These are phyloP conservation scores for Aphodius sticticus DNA, from an alignment of 2,888 invertebrate genomes.

Conservation along the genomic window DNA sequence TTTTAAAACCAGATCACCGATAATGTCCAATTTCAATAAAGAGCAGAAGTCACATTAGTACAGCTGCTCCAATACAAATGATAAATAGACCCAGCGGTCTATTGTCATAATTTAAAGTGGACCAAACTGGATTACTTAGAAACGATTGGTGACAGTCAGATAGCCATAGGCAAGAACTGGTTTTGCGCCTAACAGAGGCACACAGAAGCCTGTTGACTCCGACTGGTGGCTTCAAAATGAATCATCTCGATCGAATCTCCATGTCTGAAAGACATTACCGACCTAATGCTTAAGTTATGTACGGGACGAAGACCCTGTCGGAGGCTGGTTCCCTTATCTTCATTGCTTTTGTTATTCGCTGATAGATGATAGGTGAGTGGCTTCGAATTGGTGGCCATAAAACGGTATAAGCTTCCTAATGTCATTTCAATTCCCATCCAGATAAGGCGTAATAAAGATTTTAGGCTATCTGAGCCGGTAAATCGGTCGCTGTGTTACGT, in stretches of 20 bases:
- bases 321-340: background rate
- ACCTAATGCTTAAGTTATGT: conserved; percentile 4
- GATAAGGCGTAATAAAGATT: background rate
- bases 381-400: background rate
- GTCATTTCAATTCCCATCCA: conserved; percentile 4
- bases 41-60: background rate
- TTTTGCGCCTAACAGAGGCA: background rate
- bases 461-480: background rate
- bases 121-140: background rate
- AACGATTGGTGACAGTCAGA: background rate
- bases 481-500: background rate
- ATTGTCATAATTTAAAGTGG: background rate
- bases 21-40: background rate
- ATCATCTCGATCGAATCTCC: conserved; percentile 39
- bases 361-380: conserved; percentile 4
- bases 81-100: background rate
- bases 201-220: too few relatives aligned
- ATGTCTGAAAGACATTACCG: conserved; percentile 4
- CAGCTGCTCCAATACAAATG: background rate
- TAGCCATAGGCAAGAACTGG: background rate
- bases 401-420: conserved; percentile 4
- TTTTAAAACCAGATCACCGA: background rate
- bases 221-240: conserved; percentile 35
- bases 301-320: background rate
- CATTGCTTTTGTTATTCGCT: background rate